phyloP scores from a whole-genome alignment of 2,888 invertebrate genomes.

The Andrena haemorrhoa region DNA sequence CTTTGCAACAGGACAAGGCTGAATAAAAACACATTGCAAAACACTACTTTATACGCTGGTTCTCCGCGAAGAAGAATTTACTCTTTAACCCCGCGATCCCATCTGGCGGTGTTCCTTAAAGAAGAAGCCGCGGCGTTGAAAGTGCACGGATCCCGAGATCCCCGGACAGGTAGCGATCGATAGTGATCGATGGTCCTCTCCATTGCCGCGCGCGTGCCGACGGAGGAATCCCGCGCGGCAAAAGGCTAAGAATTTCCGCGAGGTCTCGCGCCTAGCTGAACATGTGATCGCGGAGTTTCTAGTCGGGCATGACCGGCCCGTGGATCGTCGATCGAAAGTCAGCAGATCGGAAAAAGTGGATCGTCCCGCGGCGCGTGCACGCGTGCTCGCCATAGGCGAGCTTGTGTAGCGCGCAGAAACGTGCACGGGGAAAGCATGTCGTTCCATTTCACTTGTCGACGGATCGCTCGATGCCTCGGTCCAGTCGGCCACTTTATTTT shows the following conservation, averaged over 20 bases:
- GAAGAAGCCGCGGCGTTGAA: too few species aligned
- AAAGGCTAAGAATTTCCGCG: conserved; percentile 12
- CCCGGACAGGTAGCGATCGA: neutral
- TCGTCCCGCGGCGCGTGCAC: conserved; percentile 49
- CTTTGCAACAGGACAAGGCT: too few species aligned
- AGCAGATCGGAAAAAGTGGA: conserved; percentile 70
- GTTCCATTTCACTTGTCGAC: conserved; percentile 75
- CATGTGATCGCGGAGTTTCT: conserved; percentile 26
- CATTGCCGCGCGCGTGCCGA: neutral
- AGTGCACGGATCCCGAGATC: too few species aligned
- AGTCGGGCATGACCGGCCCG: conserved; percentile 5
- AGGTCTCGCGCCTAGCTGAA: neutral
- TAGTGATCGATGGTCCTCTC: neutral
- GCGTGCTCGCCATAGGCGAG: conserved; percentile 35
- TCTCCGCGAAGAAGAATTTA: too few species aligned
- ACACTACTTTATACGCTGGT: too few species aligned
- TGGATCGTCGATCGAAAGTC: conserved; percentile 72
- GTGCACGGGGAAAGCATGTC: conserved; percentile 73
- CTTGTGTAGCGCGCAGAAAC: conserved; percentile 51
- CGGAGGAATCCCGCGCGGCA: neutral
- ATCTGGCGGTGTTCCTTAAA: too few species aligned
- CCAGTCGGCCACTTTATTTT: conserved; percentile 51
- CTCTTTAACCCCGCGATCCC: too few species aligned
- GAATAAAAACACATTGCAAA: too few species aligned
- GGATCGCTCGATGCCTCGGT: conserved; percentile 32